phyloP scores from a whole-genome alignment of 2,113 vertebrate species.

The Blennius ocellaris region DNA sequence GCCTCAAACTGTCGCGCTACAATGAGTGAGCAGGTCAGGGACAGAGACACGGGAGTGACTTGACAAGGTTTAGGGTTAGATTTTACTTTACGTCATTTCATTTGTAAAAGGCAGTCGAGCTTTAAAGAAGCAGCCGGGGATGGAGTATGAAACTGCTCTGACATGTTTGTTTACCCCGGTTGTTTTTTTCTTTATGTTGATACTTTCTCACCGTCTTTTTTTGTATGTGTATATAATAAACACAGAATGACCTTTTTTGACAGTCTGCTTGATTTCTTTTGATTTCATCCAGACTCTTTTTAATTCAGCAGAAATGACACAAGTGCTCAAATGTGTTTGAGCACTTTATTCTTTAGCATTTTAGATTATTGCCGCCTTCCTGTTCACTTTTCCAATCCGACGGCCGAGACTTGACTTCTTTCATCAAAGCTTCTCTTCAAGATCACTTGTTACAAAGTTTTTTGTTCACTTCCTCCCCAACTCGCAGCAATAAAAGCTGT shows the following conservation, averaged over 20 bases:
- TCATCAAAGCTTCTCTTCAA: too few relatives aligned
- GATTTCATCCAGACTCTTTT: too few relatives aligned
- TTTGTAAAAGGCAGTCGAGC: background rate
- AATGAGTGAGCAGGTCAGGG: constrained; percentile 85
- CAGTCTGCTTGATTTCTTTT: constrained; percentile 7
- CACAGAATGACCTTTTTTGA: constrained; percentile 31
- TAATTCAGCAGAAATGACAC: too few relatives aligned
- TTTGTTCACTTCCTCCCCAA: too few relatives aligned
- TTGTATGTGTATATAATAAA: constrained; percentile 77
- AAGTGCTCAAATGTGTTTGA: too few relatives aligned
- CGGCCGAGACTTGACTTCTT: too few relatives aligned
- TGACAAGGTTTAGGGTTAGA: constrained; percentile 31
- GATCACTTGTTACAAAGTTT: too few relatives aligned
- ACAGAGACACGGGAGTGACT: constrained; percentile 21
- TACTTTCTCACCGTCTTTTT: constrained; percentile 14
- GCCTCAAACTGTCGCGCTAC: constrained; percentile 95
- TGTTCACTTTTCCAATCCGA: too few relatives aligned
- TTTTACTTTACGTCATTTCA: background rate
- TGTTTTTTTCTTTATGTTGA: constrained; percentile 37
- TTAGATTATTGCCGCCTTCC: too few relatives aligned
- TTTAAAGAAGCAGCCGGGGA: background rate
- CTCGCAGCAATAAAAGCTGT: too few relatives aligned
- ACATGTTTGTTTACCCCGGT: constrained; percentile 28
- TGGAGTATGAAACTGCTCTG: background rate
- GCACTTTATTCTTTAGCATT: too few relatives aligned